Conservation (phyloP, 1,140 invertebrate genomes). For the Drosophila murphyi region DNA sequence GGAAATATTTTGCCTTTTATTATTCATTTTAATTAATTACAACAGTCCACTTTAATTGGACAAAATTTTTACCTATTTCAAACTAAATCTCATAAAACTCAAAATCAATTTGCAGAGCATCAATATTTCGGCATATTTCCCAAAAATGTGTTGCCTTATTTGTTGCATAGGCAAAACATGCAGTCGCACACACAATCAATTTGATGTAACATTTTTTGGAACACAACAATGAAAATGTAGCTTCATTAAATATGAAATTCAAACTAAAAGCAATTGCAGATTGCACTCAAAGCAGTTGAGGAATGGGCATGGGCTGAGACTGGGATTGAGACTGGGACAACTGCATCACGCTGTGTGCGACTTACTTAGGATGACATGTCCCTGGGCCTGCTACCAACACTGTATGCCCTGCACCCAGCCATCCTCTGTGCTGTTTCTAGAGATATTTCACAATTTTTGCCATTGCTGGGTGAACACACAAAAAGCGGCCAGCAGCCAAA, state of each 20-base stretch:
- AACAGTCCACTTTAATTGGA: too few species aligned
- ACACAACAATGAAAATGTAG: slow-evolving; percentile 63
- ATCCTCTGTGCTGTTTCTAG: not conserved
- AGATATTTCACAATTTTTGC: slow-evolving; percentile 67
- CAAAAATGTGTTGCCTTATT: slow-evolving; percentile 15
- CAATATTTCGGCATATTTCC: not conserved
- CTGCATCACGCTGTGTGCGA: slow-evolving; percentile 18
- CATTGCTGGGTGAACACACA: slow-evolving; percentile 33
- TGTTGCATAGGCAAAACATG: slow-evolving; percentile 40
- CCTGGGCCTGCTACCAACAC: slow-evolving; percentile 21
- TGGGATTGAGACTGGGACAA: slow-evolving; percentile 13
- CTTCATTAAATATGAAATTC: slow-evolving; percentile 78
- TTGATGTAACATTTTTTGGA: slow-evolving; percentile 60
- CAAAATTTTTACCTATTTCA: too few species aligned
- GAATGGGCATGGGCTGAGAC: not conserved
- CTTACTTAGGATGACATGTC: slow-evolving; percentile 25
- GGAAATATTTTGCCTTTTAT: too few species aligned
- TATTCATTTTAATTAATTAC: not conserved
- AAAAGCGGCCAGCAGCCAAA: slow-evolving; percentile 42
- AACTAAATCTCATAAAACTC: too few species aligned
- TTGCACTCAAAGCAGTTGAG: slow-evolving; percentile 37
- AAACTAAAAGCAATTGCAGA: slow-evolving; percentile 70
- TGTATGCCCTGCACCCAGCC: not conserved
- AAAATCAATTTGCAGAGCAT: slow-evolving; percentile 12
- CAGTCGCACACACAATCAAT: slow-evolving; percentile 53